Percentiles rank a stretch among this genome's conserved stretches.
These are phyloP conservation scores for Bursaphelenchus mucronatus DNA, from an alignment of 1,140 invertebrate species.

Conservation along the genomic window DNA sequence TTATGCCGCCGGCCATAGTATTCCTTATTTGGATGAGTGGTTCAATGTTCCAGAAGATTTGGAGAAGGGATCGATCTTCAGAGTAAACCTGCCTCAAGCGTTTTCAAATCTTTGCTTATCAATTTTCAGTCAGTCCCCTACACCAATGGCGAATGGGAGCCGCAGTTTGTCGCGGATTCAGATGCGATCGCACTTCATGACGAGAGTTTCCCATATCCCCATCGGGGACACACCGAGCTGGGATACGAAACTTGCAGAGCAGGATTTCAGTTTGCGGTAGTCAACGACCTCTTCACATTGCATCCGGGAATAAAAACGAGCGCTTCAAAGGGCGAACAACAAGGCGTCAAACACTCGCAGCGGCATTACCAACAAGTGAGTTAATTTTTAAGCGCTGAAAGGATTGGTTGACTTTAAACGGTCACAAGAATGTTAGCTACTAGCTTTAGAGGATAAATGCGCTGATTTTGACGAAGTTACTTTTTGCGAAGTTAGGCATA, in stretches of 20 bases:
- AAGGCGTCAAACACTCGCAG: neutral
- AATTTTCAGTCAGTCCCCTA: slow-evolving; percentile 10
- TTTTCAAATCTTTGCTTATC: neutral
- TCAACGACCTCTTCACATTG: slow-evolving; percentile 31
- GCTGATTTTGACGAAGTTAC: too few species aligned
- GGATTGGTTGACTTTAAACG: too few species aligned
- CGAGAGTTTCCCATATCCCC: slow-evolving; percentile 29
- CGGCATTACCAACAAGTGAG: neutral
- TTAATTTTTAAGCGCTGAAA: too few species aligned
- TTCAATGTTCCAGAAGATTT: slow-evolving; percentile 8
- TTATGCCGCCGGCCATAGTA: slow-evolving; percentile 19
- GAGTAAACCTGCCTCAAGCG: neutral
- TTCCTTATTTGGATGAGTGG: slow-evolving; percentile 15
- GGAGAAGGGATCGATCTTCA: neutral
- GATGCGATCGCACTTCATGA: slow-evolving; percentile 27
- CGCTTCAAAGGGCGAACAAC: neutral
- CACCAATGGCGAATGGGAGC: slow-evolving; percentile 23
- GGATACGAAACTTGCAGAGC: slow-evolving; percentile 18
- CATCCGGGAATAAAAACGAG: slow-evolving; percentile 18
- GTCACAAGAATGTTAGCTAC: too few species aligned
- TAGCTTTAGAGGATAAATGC: too few species aligned
- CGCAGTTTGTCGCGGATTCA: slow-evolving; percentile 25
- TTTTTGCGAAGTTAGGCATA: too few species aligned
- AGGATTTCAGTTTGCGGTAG: slow-evolving; percentile 15
- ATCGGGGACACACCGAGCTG: slow-evolving; percentile 30